phyloP scores from a whole-genome alignment of 2,113 vertebrate genomes.

The Podilymbus podiceps region DNA sequence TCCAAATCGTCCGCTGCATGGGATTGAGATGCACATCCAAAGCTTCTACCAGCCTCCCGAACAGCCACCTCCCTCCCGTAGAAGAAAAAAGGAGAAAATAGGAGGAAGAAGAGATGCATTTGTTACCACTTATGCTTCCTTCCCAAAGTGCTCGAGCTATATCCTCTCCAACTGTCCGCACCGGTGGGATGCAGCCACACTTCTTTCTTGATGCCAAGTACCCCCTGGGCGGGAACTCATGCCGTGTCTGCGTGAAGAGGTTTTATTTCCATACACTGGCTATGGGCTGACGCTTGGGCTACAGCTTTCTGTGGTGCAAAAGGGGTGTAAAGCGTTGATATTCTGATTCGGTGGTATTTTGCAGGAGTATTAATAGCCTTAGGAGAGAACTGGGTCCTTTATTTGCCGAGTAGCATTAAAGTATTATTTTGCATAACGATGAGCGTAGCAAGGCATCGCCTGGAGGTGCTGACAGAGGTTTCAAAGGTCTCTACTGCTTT shows the following conservation, averaged over 20 bases:
- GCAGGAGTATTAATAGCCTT: too few species aligned
- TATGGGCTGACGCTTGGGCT: not conserved
- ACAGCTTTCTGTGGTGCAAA: not conserved
- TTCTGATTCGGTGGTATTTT: not conserved
- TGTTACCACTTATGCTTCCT: not conserved
- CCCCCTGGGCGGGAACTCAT: not conserved
- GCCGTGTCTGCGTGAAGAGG: fast-evolving
- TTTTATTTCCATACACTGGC: not conserved
- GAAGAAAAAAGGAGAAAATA: not conserved
- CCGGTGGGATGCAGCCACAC: not conserved
- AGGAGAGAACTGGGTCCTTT: not conserved
- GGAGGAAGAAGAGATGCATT: not conserved
- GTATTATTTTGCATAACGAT: not conserved
- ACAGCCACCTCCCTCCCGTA: not conserved
- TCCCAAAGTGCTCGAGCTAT: not conserved
- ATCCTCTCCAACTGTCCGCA: fast-evolving
- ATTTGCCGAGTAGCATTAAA: not conserved
- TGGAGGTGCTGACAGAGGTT: not conserved
- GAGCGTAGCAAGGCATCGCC: not conserved
- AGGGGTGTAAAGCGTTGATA: fast-evolving
- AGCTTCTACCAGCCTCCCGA: not conserved
- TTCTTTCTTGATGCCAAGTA: not conserved
- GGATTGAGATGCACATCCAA: not conserved
- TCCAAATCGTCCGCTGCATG: not conserved
- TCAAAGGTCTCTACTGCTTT: not conserved